Percentiles rank a stretch among this genome's conserved stretches.
These are phyloP conservation scores for Drosophila peninsularis DNA, from an alignment of 2,888 invertebrate genomes.

Conservation along the genomic window DNA sequence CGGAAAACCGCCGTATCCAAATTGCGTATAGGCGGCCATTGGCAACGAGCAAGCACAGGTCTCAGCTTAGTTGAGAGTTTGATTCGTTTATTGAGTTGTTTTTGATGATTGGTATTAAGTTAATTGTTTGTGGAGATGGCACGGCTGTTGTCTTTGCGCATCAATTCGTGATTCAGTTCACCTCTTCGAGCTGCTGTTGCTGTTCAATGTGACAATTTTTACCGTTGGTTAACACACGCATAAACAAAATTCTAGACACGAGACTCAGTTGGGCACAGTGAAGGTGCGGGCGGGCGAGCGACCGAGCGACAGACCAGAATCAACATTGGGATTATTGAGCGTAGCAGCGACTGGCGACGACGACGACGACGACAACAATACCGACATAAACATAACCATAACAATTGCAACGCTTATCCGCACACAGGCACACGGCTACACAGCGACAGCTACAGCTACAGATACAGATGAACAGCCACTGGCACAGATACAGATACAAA, in stretches of 20 bases:
- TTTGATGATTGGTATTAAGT: conserved; percentile 8
- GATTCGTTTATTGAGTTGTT: conserved; percentile 2
- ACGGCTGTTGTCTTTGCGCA: conserved; percentile 17
- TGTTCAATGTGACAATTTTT: conserved; percentile 55
- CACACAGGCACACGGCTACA: conserved; percentile 29
- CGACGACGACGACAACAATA: conserved; percentile 40
- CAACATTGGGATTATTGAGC: conserved; percentile 67
- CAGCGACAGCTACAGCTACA: conserved; percentile 22
- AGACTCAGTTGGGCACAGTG: conserved; percentile 56
- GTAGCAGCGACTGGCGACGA: conserved; percentile 38
- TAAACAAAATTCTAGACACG: conserved; percentile 62
- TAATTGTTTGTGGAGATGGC: conserved; percentile 2
- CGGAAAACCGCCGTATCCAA: conserved; percentile 94
- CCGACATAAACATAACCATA: conserved; percentile 65
- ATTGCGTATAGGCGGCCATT: conserved; percentile 93
- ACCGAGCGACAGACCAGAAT: conserved; percentile 60
- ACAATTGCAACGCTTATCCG: conserved; percentile 67
- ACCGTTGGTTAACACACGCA: conserved; percentile 45
- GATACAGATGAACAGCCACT: conserved; percentile 14
- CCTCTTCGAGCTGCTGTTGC: conserved; percentile 18
- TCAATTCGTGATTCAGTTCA: conserved; percentile 21
- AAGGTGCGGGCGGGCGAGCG: conserved; percentile 47
- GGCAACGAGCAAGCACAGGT: conserved; percentile 12
- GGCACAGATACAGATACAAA: conserved; percentile 25
- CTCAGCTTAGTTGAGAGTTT: conserved; percentile 4